Conservation (phyloP, 2,888 invertebrate genomes). For the Polydrusus tereticollis region DNA sequence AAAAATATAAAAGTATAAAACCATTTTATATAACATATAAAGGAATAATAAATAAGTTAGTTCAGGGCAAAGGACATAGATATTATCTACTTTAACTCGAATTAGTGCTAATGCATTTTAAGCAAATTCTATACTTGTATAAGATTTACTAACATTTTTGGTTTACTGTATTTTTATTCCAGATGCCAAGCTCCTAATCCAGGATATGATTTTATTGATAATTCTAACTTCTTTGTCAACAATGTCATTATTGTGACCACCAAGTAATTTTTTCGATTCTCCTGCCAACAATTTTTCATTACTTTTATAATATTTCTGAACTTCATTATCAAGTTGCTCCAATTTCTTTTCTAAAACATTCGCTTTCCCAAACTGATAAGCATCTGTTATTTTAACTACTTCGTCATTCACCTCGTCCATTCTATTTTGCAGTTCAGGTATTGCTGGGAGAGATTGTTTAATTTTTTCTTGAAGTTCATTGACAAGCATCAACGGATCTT, state of each 20-base stretch:
- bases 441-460: slow-evolving; percentile 2
- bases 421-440: slow-evolving; percentile 22
- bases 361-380: slow-evolving; percentile 50
- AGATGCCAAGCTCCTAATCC: slow-evolving; percentile 53
- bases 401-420: slow-evolving; percentile 37
- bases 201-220: slow-evolving; percentile 53
- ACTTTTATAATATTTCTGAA: slow-evolving; percentile 50
- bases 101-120: too few relatives aligned
- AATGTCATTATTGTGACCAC: slow-evolving; percentile 49
- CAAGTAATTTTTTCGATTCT: slow-evolving; percentile 50
- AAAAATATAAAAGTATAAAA: too few relatives aligned
- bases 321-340: slow-evolving; percentile 51
- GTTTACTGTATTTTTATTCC: not conserved
- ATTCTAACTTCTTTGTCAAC: slow-evolving; percentile 54
- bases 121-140: too few relatives aligned
- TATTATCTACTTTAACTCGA: too few relatives aligned
- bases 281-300: slow-evolving; percentile 53
- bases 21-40: too few relatives aligned
- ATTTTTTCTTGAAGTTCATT: slow-evolving; percentile 7
- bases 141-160: too few relatives aligned
- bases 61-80: too few relatives aligned
- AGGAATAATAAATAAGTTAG: too few relatives aligned
- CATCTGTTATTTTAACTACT: slow-evolving; percentile 21
- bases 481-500: not conserved
- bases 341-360: slow-evolving; percentile 54